Evolutionary conservation across 1,140 invertebrate species (phyloP).

Genomic region (Sminthurides bifidus): DNA sequence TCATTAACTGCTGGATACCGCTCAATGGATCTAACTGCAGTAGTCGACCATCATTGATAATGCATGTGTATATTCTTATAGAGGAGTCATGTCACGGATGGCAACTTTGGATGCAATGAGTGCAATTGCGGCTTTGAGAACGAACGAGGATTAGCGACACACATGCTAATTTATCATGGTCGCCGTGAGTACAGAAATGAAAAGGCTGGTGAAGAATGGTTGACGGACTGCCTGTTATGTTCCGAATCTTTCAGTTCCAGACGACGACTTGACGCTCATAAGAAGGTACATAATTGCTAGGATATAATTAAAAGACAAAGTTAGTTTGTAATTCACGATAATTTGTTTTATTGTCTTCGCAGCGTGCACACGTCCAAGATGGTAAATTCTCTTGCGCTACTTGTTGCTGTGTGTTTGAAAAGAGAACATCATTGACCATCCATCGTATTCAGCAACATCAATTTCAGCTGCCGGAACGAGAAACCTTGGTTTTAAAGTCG

Average conservation of each 20-base stretch:
- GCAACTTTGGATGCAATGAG: background rate
- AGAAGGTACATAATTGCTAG: background rate
- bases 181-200: background rate
- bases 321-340: too few species aligned
- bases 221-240: background rate
- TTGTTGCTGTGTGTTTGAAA: background rate
- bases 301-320: background rate
- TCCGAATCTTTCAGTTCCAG: background rate
- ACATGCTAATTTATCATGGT: constrained; percentile 2
- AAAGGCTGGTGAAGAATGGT: background rate
- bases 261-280: background rate
- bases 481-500: too few species aligned
- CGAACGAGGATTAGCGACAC: background rate
- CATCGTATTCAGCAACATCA: background rate
- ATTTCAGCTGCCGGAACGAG: background rate
- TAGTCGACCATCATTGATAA: background rate
- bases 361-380: background rate
- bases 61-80: background rate
- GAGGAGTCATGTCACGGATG: background rate
- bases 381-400: background rate
- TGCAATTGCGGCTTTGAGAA: constrained; percentile 1
- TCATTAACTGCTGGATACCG: too few species aligned
- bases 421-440: background rate
- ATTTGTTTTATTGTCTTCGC: background rate
- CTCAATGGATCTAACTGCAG: too few species aligned